Conservation (phyloP, 1,140 invertebrate species). For the Paralvinella palmiformis region DNA sequence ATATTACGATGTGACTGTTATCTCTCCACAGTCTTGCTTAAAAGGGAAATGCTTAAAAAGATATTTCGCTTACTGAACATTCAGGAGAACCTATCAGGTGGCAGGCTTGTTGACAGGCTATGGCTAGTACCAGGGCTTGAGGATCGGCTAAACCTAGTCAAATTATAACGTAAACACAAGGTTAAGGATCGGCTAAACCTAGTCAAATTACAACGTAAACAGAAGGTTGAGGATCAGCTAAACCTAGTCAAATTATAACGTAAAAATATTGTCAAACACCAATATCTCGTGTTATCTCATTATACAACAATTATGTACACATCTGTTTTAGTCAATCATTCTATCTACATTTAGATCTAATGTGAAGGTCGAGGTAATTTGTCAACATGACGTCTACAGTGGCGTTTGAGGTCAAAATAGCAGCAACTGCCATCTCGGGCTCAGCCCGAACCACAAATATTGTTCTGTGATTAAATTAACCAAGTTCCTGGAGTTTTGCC, state of each 20-base stretch:
- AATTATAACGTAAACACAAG: neutral
- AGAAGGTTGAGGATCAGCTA: neutral
- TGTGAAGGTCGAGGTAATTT: too few relatives aligned
- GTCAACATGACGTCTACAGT: too few relatives aligned
- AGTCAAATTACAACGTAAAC: neutral
- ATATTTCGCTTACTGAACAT: neutral
- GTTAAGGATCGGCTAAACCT: neutral
- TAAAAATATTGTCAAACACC: neutral
- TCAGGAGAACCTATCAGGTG: slow-evolving; percentile 61
- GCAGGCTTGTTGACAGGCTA: slow-evolving; percentile 69
- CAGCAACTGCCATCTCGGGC: too few relatives aligned
- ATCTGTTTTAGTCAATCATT: neutral
- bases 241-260: neutral
- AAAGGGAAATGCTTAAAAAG: neutral
- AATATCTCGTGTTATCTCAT: neutral
- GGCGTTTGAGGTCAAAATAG: too few relatives aligned
- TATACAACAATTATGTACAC: neutral
- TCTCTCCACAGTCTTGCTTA: neutral
- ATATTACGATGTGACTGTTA: neutral
- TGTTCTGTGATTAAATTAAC: too few relatives aligned
- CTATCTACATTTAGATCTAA: too few relatives aligned
- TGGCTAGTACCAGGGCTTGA: slow-evolving; percentile 57
- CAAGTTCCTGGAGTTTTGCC: too few relatives aligned
- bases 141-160: slow-evolving; percentile 54
- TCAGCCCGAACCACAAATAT: too few relatives aligned